These are phyloP conservation scores for Whitmania pigra DNA, from an alignment of 1,140 invertebrate species.

Conservation along the genomic window DNA sequence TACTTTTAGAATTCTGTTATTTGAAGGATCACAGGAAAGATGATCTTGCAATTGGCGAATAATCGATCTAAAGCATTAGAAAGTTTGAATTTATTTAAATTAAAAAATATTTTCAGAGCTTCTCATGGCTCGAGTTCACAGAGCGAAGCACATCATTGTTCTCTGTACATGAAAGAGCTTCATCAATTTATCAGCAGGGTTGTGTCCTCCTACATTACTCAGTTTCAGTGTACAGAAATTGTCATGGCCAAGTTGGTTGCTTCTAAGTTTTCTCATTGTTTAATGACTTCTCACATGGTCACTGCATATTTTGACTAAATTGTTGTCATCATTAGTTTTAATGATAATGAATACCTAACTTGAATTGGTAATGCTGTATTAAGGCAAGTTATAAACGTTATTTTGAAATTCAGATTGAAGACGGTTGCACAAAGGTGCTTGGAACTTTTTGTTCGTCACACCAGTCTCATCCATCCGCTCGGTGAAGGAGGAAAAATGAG, in stretches of 20 bases:
- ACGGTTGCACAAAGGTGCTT: conserved; percentile 64
- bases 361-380: no score
- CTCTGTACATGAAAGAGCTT: conserved; percentile 82
- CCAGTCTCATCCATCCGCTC: conserved; percentile 66
- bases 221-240: conserved; percentile 58
- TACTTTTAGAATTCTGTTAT: no score
- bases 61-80: no score
- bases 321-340: neutral
- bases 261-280: neutral
- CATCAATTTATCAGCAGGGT: conserved; percentile 71
- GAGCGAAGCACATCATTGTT: conserved; percentile 43
- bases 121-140: no score
- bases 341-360: no score
- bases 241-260: conserved; percentile 50
- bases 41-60: no score
- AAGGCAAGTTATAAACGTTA: neutral
- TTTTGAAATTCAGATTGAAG: conserved; percentile 35
- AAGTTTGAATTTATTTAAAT: no score
- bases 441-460: conserved; percentile 73
- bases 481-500: conserved; percentile 63
- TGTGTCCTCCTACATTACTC: conserved; percentile 57
- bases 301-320: neutral
- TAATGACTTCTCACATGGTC: neutral
- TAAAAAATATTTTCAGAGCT: no score
- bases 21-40: no score